phyloP scores from a whole-genome alignment of 2,888 invertebrate species.

The Sinodicranocentrus sp. region DNA sequence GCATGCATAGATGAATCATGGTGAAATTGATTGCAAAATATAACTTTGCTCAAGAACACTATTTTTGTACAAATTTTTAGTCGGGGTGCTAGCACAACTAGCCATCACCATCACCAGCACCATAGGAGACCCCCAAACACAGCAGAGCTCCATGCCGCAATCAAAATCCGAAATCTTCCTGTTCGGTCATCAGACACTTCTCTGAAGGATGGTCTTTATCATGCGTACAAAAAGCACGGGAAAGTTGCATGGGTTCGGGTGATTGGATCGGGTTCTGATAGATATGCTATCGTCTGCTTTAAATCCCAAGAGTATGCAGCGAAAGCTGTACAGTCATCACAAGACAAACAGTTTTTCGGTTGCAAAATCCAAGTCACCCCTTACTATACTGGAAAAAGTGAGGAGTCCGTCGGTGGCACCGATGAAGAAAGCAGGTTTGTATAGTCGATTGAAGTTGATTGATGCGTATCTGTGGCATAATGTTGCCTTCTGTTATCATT shows the following conservation, averaged over 20 bases:
- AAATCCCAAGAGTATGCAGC: conserved; percentile 98
- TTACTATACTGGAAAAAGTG: conserved; percentile 80
- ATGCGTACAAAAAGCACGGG: conserved; percentile 99
- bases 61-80: conserved; percentile 67
- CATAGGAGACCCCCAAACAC: conserved; percentile 71
- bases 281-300: conserved; percentile 97
- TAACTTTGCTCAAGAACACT: no score
- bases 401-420: conserved; percentile 72
- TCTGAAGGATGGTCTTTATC: conserved; percentile 97
- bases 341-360: conserved; percentile 98
- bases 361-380: conserved; percentile 97
- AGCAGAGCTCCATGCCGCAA: conserved; percentile 73
- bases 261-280: conserved; percentile 92
- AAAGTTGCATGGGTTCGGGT: conserved; percentile 98
- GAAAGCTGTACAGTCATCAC: conserved; percentile 96
- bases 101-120: conserved; percentile 72
- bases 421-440: conserved; percentile 76
- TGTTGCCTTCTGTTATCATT: conserved; percentile 17
- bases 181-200: conserved; percentile 84
- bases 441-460: conserved; percentile 9
- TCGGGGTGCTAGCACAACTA: conserved; percentile 67
- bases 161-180: conserved; percentile 91
- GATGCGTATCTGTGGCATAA: conserved; percentile 18
- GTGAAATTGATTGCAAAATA: no score
- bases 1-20: neutral